A percentile compares a stretch with the other conserved stretches of the same genome.
Evolutionary conservation across 2,888 invertebrate species (phyloP).

Genomic region (Heliconius sara): DNA sequence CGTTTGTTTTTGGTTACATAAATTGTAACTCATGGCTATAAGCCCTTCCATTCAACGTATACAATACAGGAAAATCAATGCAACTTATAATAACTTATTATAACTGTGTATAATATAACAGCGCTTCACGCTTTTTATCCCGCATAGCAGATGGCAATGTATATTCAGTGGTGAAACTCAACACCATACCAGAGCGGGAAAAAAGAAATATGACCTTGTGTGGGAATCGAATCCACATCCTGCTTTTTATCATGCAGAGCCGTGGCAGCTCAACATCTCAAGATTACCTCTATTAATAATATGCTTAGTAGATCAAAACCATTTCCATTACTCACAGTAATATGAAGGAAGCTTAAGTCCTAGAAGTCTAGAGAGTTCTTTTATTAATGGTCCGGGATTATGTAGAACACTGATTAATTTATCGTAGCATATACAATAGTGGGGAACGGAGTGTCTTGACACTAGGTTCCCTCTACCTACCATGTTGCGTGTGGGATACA

Average conservation of each 20-base stretch:
- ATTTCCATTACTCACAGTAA: constrained; percentile 13
- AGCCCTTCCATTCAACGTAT: neutral
- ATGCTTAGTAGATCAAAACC: neutral
- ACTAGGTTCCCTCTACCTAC: too few species aligned
- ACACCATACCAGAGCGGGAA: neutral
- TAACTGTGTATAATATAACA: too few species aligned
- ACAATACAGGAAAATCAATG: neutral
- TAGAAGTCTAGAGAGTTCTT: constrained; percentile 13
- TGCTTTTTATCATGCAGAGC: neutral
- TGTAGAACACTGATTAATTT: constrained; percentile 14
- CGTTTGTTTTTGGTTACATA: constrained; percentile 8
- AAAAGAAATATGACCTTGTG: neutral
- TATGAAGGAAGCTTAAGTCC: constrained; percentile 17
- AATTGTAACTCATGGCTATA: neutral
- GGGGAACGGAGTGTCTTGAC: too few species aligned
- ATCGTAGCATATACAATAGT: neutral
- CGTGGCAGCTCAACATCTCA: neutral
- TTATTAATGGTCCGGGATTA: constrained; percentile 23
- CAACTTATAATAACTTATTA: too few species aligned
- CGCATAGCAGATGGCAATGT: neutral
- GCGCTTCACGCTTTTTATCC: neutral
- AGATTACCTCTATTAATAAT: neutral
- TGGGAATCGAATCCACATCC: neutral
- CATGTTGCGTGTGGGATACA: too few species aligned
- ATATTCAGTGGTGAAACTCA: neutral